Evolutionary conservation across 2,888 invertebrate species (phyloP).

Genomic region (Platycnemis pennipes): DNA sequence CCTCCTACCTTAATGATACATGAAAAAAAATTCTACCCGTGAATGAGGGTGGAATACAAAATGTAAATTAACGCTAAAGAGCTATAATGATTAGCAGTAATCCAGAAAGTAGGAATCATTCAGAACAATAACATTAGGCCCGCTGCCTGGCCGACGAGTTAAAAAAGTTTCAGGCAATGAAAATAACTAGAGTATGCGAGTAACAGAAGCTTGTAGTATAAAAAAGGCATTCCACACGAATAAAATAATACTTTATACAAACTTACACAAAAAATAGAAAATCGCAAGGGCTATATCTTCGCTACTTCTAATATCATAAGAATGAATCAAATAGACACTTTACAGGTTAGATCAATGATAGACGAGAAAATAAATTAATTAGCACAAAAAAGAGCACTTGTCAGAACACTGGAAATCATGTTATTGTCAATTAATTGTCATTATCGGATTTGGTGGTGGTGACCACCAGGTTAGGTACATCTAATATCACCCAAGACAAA

Average conservation of each 20-base stretch:
- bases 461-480: background rate
- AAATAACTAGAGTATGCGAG: background rate
- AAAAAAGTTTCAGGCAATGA: background rate
- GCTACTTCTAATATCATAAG: background rate
- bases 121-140: conserved; percentile 3
- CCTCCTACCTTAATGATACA: background rate
- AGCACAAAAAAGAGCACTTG: background rate
- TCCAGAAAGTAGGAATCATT: background rate
- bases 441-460: conserved; percentile 12
- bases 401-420: background rate
- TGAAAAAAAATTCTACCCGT: background rate
- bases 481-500: background rate
- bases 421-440: conserved; percentile 45
- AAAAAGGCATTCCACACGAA: background rate
- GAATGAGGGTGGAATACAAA: background rate
- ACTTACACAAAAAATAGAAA: background rate
- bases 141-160: background rate
- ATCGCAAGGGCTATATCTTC: background rate
- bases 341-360: background rate
- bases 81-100: background rate
- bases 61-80: background rate
- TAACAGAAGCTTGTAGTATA: background rate
- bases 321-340: background rate
- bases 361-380: background rate
- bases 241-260: background rate